These are phyloP conservation scores for Chelonus insularis DNA, from an alignment of 1,140 invertebrate species.

Conservation along the genomic window DNA sequence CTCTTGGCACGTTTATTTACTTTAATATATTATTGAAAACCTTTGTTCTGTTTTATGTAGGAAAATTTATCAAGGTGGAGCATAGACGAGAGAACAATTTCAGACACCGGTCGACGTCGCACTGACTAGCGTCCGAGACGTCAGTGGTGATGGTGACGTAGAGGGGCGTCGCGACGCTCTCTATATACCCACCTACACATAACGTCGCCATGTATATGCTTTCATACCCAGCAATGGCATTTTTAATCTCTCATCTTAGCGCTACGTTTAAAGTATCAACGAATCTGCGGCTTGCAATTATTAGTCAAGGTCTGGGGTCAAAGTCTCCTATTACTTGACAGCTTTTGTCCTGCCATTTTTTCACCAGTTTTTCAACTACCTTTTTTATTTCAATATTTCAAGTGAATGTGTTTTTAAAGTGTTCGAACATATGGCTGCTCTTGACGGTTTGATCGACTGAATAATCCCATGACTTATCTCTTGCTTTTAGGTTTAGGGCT, in stretches of 20 bases:
- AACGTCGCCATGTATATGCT: not conserved
- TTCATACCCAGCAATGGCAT: not conserved
- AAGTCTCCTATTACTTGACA: slow-evolving; percentile 1
- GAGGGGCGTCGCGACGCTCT: slow-evolving; percentile 26
- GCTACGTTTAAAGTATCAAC: slow-evolving; percentile 5
- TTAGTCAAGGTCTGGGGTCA: slow-evolving; percentile 12
- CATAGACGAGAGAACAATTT: slow-evolving; percentile 8
- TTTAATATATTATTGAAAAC: too few relatives aligned
- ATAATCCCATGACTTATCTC: too few relatives aligned
- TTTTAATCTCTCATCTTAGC: slow-evolving; percentile 9
- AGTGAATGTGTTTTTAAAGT: not conserved
- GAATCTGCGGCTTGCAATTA: not conserved
- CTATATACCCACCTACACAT: not conserved
- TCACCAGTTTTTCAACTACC: not conserved
- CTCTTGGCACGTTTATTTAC: too few relatives aligned
- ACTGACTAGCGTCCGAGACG: slow-evolving; percentile 25
- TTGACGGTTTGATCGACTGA: not conserved
- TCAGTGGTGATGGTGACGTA: slow-evolving; percentile 21
- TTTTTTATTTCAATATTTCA: not conserved
- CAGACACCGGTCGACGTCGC: slow-evolving; percentile 27
- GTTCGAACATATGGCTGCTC: not conserved
- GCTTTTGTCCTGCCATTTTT: not conserved
- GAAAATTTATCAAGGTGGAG: not conserved
- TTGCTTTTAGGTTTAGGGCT: too few relatives aligned
- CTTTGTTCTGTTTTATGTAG: not conserved